Evolutionary conservation across 2,888 invertebrate species (phyloP), one percentile per base, ranked within the genome.

Genomic region (Lacanobia oleracea): DNA sequence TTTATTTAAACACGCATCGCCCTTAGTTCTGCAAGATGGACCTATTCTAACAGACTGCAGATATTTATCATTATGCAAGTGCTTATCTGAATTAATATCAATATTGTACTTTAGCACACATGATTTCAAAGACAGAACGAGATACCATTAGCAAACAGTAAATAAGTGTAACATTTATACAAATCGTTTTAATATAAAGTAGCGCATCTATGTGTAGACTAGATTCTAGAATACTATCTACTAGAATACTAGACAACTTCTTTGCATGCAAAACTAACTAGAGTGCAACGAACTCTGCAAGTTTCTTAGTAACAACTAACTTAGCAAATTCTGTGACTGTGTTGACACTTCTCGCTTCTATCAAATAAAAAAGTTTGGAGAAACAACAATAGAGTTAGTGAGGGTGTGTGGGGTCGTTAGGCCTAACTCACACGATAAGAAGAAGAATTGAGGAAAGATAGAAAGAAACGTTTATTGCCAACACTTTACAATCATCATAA

Each of bases 121-220:
- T 48, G 48, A 18, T 48, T 8, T 1, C 48, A 18, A 16, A 18
- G 7, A 48, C 48, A 48, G 18, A 6, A 18, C 18, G 18, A 48
- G 48, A 48, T 48, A 18, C 18, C 18, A 48, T 48, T 18, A 48
- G 48, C 48, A 48, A 48, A 43, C 14, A 43, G 43, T 43, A 43
- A 14, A 43, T 43, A 43, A 12, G 16, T 18, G 7, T 48, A 18
- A 18, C 16, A 48, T 18, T 5, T 48, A 48, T 48, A 48, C 18
- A 48, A 6, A 23, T 53, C 23, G 2, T 6, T n/a, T n/a, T 16
- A 7, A 56, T 33, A n/a, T 33, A 33, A 33, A 33, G n/a, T n/a
- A 57, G 37, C 37, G 37, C 37, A 57, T 12, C 56, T 37, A 37
- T n/a, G 37, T 57, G n/a, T 57, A 57, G n/a, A 12, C n/a, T 57